These are phyloP conservation scores for Sycophila texana DNA, from an alignment of 2,888 invertebrate genomes.

Conservation along the genomic window DNA sequence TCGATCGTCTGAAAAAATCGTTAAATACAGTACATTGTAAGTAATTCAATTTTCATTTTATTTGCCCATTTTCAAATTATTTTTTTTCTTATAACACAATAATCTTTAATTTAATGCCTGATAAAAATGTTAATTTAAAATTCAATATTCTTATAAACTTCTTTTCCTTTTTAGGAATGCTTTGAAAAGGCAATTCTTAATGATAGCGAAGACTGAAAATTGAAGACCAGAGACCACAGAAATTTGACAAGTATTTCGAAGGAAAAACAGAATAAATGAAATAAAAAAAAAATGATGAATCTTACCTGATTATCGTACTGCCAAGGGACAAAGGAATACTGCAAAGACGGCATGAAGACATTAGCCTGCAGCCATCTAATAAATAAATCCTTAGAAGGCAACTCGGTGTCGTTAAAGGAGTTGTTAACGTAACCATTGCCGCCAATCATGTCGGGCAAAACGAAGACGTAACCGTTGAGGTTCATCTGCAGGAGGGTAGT, in stretches of 20 bases:
- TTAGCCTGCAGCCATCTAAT: slow-evolving; percentile 89
- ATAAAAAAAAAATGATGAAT: not conserved
- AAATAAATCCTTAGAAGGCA: slow-evolving; percentile 79
- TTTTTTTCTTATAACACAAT: not conserved
- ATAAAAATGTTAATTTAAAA: no score
- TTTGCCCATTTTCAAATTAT: not conserved
- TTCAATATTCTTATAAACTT: not conserved
- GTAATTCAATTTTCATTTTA: not conserved
- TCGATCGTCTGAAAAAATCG: slow-evolving; percentile 77
- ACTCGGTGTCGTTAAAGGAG: slow-evolving; percentile 73
- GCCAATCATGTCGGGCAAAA: slow-evolving; percentile 89
- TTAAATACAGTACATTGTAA: not conserved
- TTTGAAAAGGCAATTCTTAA: no score
- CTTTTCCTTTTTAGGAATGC: no score
- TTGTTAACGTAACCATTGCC: slow-evolving; percentile 81
- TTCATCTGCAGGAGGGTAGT: slow-evolving; percentile 83
- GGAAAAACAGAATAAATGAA: no score
- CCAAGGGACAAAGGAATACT: slow-evolving; percentile 90
- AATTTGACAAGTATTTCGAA: no score
- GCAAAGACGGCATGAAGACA: slow-evolving; percentile 86
- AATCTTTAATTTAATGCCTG: no score
- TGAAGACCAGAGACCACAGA: no score
- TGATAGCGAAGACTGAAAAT: no score
- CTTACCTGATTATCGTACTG: slow-evolving; percentile 79
- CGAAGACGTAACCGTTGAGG: slow-evolving; percentile 79